These are phyloP conservation scores for Morpho achilles DNA, from an alignment of 2,888 invertebrate species.

Conservation along the genomic window DNA sequence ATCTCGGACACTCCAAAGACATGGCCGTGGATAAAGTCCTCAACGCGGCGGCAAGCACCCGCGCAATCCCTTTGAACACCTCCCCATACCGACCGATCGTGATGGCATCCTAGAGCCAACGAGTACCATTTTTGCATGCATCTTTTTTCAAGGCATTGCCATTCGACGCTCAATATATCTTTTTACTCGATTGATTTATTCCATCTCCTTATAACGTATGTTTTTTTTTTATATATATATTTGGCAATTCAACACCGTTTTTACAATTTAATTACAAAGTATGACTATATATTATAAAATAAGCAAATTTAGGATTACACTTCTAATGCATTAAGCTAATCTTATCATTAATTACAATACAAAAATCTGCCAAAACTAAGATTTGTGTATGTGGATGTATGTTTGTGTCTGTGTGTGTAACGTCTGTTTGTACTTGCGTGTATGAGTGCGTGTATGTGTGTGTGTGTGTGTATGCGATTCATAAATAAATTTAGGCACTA, in stretches of 20 bases:
- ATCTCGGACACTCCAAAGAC: conserved; percentile 71
- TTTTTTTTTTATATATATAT: background rate
- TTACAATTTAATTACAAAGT: too few species aligned
- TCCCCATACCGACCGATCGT: conserved; percentile 45
- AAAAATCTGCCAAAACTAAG: too few species aligned
- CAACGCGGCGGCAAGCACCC: conserved; percentile 56
- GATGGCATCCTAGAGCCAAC: conserved; percentile 62
- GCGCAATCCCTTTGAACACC: conserved; percentile 61
- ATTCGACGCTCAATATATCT: conserved; percentile 31
- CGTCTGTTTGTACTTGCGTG: too few species aligned
- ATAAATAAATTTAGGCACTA: too few species aligned
- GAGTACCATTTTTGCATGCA: conserved; percentile 21
- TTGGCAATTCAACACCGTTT: background rate
- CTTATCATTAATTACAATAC: too few species aligned
- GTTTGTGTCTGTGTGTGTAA: too few species aligned
- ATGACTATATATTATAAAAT: too few species aligned
- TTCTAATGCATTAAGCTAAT: too few species aligned
- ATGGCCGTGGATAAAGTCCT: conserved; percentile 72
- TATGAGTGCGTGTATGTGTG: too few species aligned
- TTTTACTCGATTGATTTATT: conserved; percentile 33
- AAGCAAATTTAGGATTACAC: too few species aligned
- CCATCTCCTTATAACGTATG: conserved; percentile 15
- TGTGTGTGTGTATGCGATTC: too few species aligned
- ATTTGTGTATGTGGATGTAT: too few species aligned
- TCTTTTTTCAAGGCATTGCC: conserved; percentile 31